phyloP scores from a whole-genome alignment of 2,797 vertebrate species.

The Peromyscus melanophrys region DNA sequence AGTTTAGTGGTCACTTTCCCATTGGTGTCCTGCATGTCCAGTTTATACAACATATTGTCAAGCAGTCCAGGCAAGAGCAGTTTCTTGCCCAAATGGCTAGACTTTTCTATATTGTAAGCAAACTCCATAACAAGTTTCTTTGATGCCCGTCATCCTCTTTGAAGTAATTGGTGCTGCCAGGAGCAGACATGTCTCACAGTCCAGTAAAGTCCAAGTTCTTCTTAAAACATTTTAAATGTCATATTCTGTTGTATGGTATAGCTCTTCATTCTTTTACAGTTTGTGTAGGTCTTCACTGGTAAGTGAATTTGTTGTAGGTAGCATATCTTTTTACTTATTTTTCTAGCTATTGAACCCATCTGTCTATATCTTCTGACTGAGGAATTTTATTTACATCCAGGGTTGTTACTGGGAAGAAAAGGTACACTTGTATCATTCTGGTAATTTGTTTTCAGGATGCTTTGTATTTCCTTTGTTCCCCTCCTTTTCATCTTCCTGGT shows the following conservation, averaged over 20 bases:
- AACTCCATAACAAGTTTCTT: too few relatives aligned
- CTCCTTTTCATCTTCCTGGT: background rate
- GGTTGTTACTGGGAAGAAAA: background rate
- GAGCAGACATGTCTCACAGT: too few relatives aligned
- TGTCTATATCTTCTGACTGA: background rate
- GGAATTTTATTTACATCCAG: background rate
- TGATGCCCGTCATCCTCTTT: too few relatives aligned
- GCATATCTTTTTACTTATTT: background rate
- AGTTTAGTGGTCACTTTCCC: too few relatives aligned
- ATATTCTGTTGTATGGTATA: background rate
- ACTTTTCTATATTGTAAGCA: too few relatives aligned
- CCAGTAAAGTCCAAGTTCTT: too few relatives aligned
- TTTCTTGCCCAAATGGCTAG: too few relatives aligned
- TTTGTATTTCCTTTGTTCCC: background rate
- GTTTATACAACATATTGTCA: too few relatives aligned
- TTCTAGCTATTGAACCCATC: background rate
- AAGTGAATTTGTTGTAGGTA: background rate
- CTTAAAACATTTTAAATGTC: too few relatives aligned
- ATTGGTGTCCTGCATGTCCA: too few relatives aligned
- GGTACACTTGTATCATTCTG: background rate
- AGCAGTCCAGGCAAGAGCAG: too few relatives aligned
- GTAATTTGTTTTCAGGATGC: background rate
- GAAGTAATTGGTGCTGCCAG: too few relatives aligned
- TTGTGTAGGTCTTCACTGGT: background rate
- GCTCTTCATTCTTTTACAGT: background rate